These are phyloP conservation scores for Cryptomyrus ogoouensis DNA, from an alignment of 2,113 vertebrate genomes.

Conservation along the genomic window DNA sequence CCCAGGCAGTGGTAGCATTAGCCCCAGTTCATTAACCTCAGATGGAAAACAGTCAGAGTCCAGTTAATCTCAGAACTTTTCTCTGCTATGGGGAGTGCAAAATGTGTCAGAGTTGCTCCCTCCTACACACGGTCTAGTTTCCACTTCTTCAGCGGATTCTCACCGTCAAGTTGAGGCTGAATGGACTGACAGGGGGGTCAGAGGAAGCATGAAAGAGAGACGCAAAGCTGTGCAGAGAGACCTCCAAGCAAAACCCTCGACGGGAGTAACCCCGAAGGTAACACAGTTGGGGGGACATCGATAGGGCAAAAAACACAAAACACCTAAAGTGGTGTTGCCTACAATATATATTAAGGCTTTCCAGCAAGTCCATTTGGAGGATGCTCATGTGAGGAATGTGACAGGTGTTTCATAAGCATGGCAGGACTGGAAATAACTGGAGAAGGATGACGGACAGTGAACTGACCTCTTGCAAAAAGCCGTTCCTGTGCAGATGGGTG, in stretches of 20 bases:
- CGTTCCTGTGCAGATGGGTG: conserved; percentile 56
- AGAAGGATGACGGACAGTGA: background rate
- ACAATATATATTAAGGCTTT: background rate
- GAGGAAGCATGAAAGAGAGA: background rate
- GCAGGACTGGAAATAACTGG: background rate
- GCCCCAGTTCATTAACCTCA: background rate
- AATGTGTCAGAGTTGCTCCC: conserved; percentile 3
- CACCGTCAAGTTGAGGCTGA: background rate
- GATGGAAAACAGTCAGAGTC: background rate
- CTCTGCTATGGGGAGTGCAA: background rate
- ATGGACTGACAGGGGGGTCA: conserved; percentile 28
- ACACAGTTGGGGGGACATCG: background rate
- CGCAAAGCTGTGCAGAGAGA: background rate
- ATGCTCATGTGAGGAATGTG: background rate
- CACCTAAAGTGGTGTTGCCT: background rate
- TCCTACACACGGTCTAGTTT: conserved; percentile 39
- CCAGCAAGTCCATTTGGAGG: background rate
- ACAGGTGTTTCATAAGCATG: background rate
- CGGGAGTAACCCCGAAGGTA: background rate
- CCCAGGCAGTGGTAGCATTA: background rate
- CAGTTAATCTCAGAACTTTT: background rate
- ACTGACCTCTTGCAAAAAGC: conserved; percentile 70
- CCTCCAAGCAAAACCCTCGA: background rate
- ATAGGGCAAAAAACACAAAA: background rate
- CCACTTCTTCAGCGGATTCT: conserved; percentile 38